Conservation (phyloP, 2,888 invertebrate genomes). For the Trichogramma dendrolimi region DNA sequence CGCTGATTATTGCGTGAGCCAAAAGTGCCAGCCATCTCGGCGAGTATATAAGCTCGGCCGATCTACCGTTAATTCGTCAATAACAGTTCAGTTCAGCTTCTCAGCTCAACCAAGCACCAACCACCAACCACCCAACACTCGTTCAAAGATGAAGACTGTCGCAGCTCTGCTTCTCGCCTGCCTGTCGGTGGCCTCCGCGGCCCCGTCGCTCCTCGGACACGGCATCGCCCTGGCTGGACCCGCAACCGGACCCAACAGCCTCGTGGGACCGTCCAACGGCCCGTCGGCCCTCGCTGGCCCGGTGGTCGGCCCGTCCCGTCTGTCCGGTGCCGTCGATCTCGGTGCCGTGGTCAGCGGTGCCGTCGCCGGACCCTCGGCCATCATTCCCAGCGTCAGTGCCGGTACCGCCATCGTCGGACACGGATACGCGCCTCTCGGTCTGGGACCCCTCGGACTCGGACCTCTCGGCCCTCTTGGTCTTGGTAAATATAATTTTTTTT, state of each 20-base stretch:
- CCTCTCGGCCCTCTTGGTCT: too few relatives aligned
- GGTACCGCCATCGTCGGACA: conserved; percentile 39
- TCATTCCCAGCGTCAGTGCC: conserved; percentile 41
- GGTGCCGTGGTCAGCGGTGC: conserved; percentile 48
- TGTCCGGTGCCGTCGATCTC: conserved; percentile 48
- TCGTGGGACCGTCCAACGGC: conserved; percentile 43
- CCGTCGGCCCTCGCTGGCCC: conserved; percentile 45
- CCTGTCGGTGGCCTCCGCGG: conserved; percentile 41
- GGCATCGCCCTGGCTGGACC: conserved; percentile 45
- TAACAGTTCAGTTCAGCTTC: conserved; percentile 28
- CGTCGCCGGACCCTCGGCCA: conserved; percentile 46
- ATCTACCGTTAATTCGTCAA: conserved; percentile 10
- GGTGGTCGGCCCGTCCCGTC: conserved; percentile 41
- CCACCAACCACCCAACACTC: conserved; percentile 21
- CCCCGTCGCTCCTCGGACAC: conserved; percentile 41
- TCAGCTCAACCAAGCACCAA: conserved; percentile 27
- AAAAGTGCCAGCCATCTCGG: background rate
- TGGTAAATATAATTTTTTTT: too few relatives aligned
- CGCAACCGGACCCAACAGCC: conserved; percentile 40
- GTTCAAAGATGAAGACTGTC: conserved; percentile 38
- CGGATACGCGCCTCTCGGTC: conserved; percentile 25
- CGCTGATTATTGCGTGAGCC: background rate
- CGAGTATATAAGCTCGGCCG: conserved; percentile 22
- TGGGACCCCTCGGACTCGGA: conserved; percentile 3
- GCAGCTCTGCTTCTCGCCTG: conserved; percentile 39